Conservation (phyloP, 2,113 vertebrate genomes). For the Antennarius striatus region DNA sequence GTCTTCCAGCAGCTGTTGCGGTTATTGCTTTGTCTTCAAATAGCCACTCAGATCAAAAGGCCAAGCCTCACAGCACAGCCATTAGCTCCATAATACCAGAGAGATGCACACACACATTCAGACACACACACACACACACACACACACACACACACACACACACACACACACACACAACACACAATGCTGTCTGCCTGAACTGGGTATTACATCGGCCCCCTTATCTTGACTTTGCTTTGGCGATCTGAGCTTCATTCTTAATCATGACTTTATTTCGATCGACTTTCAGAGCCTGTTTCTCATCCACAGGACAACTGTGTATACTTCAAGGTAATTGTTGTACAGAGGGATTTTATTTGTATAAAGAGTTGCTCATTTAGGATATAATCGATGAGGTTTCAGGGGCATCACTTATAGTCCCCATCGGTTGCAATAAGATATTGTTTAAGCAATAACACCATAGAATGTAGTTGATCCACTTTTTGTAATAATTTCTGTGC, state of each 20-base stretch:
- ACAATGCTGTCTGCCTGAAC: neutral
- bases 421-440: neutral
- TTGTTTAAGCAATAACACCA: neutral
- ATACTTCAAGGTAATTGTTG: no score
- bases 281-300: neutral
- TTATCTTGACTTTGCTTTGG: constrained; percentile 9
- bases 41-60: constrained; percentile 30
- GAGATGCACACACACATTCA: neutral
- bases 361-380: neutral
- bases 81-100: constrained; percentile 7
- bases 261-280: constrained; percentile 1
- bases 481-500: no score
- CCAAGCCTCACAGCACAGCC: constrained; percentile 1
- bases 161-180: neutral
- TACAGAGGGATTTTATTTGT: no score
- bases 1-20: constrained; percentile 46
- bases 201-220: neutral
- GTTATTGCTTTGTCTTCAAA: constrained; percentile 38
- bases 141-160: neutral
- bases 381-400: no score
- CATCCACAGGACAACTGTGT: no score
- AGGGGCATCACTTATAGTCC: no score
- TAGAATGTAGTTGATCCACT: no score
- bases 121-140: neutral
- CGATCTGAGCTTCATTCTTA: neutral